Evolutionary conservation across 2,113 vertebrate species (phyloP), one percentile per base, ranked within the genome.

Genomic region (Indicator maculatus): DNA sequence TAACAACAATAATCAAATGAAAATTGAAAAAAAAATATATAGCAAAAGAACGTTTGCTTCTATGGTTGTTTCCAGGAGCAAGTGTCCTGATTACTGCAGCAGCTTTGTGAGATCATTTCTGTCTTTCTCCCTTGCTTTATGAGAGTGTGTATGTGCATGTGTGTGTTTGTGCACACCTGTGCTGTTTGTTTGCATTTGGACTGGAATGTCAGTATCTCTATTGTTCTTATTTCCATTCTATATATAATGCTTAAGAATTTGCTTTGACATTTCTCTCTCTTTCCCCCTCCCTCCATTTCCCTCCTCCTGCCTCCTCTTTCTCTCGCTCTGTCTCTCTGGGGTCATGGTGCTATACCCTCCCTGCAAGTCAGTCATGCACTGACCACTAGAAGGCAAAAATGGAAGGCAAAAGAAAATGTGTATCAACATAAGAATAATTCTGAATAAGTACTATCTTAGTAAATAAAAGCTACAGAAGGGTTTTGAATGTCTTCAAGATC

Each of bases 81-180:
- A 78, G 78, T 71, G 61, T 88, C 58, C 64, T 87, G 94, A 80
- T 93, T 89, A 78, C 93, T 95, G 91, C 95, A 95, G 91, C 90
- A 95, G 70, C 86, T 93, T 75, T 93, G 74, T 88, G 87, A 93
- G 91, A 93, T 67, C 21, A 26, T 93, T 91, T 89, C 81, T 91
- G 85, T 52, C 76, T 95, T 89, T 93, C 72, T 87, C 36, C 39
- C 59, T 91, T 16, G 65, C 53, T 80, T 58, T 89, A 74, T 86
- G 72, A 69, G 39, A 9, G 41, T 63, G 64, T 80, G 47, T 71
- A 2, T 85, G 52, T 56, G 38, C 6, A 10, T 36, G 24, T 55
- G 30, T 82, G 65, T 64, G 66, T 80, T 14, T 78, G 44, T 86
- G 60, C 60, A 26, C 78, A 77, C 86, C 75, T 95, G 63, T 71